Conservation (phyloP, 2,113 vertebrate species). For the Cyprinodon tularosa region DNA sequence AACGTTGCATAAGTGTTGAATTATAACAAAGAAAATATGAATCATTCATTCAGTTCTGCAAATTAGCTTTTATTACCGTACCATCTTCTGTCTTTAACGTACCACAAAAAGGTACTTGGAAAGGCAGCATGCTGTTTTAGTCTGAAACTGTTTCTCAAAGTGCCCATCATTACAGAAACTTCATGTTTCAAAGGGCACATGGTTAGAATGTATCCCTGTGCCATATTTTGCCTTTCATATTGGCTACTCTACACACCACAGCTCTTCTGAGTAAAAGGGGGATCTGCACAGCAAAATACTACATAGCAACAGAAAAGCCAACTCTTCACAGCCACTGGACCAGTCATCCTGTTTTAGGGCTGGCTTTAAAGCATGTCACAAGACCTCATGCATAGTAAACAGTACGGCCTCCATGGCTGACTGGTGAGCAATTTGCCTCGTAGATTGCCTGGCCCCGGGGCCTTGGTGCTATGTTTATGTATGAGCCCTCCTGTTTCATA, state of each 20-base stretch:
- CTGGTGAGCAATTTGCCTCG: constrained; percentile 96
- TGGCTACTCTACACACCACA: constrained; percentile 26
- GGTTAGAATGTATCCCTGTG: background rate
- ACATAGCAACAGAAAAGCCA: constrained; percentile 57
- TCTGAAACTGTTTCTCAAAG: background rate
- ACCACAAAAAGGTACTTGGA: background rate
- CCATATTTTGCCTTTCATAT: constrained; percentile 32
- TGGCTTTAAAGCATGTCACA: constrained; percentile 97
- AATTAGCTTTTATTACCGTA: background rate
- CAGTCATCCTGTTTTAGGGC: constrained; percentile 87
- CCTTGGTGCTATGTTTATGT: constrained; percentile 81
- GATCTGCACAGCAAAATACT: constrained; percentile 57
- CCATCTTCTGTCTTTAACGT: background rate
- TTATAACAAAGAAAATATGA: background rate
- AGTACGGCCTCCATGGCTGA: constrained; percentile 91
- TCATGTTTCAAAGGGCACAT: constrained; percentile 16
- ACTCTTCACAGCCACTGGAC: constrained; percentile 56
- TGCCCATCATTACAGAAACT: constrained; percentile 16
- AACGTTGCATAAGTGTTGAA: background rate
- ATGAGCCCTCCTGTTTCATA: constrained; percentile 83
- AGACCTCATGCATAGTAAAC: constrained; percentile 99
- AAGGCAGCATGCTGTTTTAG: background rate
- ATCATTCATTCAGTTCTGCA: background rate
- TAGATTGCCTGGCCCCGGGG: constrained; percentile 88
- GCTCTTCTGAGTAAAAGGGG: constrained; percentile 40